Base-by-base conservation (phyloP, 2,888 invertebrate genomes). In the Ectemnius continuus region DNA sequence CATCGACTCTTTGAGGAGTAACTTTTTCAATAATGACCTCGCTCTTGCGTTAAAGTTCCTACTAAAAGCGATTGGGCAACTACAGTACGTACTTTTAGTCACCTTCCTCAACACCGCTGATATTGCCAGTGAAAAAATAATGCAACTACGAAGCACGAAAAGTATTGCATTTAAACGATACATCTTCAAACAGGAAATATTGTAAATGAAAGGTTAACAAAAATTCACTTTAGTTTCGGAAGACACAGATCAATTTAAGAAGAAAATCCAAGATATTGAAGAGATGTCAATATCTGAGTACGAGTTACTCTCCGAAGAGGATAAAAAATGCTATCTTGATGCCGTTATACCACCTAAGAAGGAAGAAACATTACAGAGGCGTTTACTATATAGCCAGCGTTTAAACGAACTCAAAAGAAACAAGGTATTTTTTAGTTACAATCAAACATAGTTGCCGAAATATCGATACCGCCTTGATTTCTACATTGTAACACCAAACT, bases 1-100 rank as follows among this genome's bases (percentile, higher is more conserved):
- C 5, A 67, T 90, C 8, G 87, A 88, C 76, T 84, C 83, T n/a
- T 72, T 90, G 59, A 78, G 83, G 8, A 88, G 86, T 70, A 67
- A 75, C 26, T 88, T 89, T 61, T 70, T 90, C 3, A 65, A 52
- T 16, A 78, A 77, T 63, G 78, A 36, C 58, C n/a, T 81, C 4
- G 18, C 73, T 2, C 71, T 67, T 2, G 80, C 76, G 4, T 52
- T 90, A 11, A 71, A 78, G 1, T 67, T 64, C 0, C 69, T 87
- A 57, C 67, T 90, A n/a, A 70, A 80, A 45, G 81, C 85, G 56
- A 63, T 86, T 23, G 88, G 86, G 2, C 73, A 84, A 58, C 72
- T 83, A 11, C 81, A 85, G 67, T 81, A 80, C 20, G 75, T 80
- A 5, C 76, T 87, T 23, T 85, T 89, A 72, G 76, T 90, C 16